Percentiles rank a stretch among this genome's conserved stretches.
Evolutionary conservation across 2,113 vertebrate species (phyloP).

Genomic region (Ceratotherium simum): DNA sequence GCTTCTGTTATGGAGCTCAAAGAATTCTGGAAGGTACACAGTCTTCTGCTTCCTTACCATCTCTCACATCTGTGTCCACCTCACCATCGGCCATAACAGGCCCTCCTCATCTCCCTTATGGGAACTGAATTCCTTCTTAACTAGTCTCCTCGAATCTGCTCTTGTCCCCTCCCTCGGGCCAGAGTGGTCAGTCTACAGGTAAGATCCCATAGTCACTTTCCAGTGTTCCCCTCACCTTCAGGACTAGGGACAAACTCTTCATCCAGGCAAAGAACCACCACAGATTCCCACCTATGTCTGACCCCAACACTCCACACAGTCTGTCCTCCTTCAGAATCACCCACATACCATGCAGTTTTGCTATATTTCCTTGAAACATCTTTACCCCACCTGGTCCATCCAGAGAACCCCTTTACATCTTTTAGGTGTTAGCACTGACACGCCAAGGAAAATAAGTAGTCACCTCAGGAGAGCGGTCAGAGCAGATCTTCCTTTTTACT

Average conservation of each 20-base stretch:
- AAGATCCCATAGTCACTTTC: neutral
- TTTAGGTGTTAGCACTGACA: neutral
- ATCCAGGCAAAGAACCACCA: neutral
- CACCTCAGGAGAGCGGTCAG: neutral
- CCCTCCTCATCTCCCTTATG: neutral
- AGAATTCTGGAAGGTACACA: neutral
- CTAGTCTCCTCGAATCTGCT: neutral
- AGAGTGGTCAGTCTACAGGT: neutral
- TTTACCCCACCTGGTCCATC: neutral
- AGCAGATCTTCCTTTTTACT: neutral
- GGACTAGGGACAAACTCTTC: neutral
- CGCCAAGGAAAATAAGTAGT: neutral
- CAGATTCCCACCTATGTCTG: fast-evolving
- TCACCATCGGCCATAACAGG: too few species aligned
- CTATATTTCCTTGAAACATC: neutral
- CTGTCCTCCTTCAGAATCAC: neutral
- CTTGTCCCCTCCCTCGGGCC: neutral
- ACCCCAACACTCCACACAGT: neutral
- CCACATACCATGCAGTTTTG: neutral
- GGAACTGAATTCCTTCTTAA: neutral
- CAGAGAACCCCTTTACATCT: neutral
- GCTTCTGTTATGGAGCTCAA: neutral
- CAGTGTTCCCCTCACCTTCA: neutral
- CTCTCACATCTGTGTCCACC: neutral
- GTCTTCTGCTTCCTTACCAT: neutral